Evolutionary conservation across 2,113 vertebrate species (phyloP).

Genomic region (Equus quagga): DNA sequence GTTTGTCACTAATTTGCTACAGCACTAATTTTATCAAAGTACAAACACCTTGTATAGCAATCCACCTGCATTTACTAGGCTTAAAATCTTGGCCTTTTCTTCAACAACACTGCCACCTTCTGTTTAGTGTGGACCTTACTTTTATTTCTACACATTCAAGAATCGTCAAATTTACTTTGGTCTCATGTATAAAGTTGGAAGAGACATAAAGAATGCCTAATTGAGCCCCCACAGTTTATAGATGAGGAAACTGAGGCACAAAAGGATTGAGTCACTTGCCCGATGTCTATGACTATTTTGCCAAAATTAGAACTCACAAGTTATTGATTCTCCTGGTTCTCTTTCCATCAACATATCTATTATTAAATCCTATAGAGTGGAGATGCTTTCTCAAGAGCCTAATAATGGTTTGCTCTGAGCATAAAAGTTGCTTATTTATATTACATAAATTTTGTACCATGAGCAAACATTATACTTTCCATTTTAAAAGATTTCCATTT

Average conservation of each 20-base stretch:
- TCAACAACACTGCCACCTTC: conserved; percentile 90
- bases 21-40: conserved; percentile 72
- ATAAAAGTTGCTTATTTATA: neutral
- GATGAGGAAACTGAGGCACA: neutral
- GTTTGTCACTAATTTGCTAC: conserved; percentile 69
- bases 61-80: conserved; percentile 52
- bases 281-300: neutral
- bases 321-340: neutral
- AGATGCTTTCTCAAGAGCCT: neutral
- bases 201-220: neutral
- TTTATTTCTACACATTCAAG: neutral
- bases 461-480: neutral
- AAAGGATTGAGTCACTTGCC: neutral
- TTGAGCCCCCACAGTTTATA: neutral
- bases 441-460: neutral
- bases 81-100: conserved; percentile 75
- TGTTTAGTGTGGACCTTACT: conserved; percentile 63
- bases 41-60: conserved; percentile 30
- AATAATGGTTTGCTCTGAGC: neutral
- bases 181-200: neutral
- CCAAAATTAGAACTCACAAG: neutral
- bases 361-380: neutral
- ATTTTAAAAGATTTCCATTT: conserved; percentile 27
- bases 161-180: neutral
- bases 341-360: neutral